These are phyloP conservation scores for Horisme vitalbata DNA, from an alignment of 2,888 invertebrate genomes.

Conservation along the genomic window DNA sequence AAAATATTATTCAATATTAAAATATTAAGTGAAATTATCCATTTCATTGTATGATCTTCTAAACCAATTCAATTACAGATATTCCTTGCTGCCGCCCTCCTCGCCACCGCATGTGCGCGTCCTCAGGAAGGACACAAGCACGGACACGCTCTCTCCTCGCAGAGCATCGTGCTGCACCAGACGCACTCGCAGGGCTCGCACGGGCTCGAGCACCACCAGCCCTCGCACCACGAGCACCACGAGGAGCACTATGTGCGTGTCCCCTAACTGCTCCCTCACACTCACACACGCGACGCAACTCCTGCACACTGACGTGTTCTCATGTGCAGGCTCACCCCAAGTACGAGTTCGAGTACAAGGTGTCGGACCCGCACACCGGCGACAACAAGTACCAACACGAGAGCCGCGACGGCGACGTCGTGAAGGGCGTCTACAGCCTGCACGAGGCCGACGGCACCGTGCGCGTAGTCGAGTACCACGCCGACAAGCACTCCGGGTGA, in stretches of 20 bases:
- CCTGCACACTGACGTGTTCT: neutral
- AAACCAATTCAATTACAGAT: constrained; percentile 8
- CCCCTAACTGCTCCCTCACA: neutral
- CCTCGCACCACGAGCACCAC: constrained; percentile 6
- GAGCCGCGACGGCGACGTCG: constrained; percentile 79
- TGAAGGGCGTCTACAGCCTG: constrained; percentile 74
- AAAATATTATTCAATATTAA: no score
- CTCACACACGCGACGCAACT: neutral
- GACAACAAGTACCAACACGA: constrained; percentile 80
- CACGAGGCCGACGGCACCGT: constrained; percentile 67
- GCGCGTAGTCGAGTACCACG: constrained; percentile 67
- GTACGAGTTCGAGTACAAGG: constrained; percentile 79
- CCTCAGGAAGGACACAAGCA: constrained; percentile 18
- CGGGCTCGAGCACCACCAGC: constrained; percentile 8
- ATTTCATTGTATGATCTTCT: no score
- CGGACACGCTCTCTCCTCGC: constrained; percentile 44
- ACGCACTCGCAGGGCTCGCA: constrained; percentile 3
- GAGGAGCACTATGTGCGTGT: constrained; percentile 19
- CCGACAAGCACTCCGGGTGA: constrained; percentile 59
- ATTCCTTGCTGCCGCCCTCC: constrained; percentile 2
- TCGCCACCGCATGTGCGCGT: constrained; percentile 8
- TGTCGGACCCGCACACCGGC: constrained; percentile 77
- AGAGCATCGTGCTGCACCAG: constrained; percentile 47
- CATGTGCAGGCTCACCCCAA: constrained; percentile 63
- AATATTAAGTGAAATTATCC: no score